A percentile compares a stretch with the other conserved stretches of the same genome.
Conservation (phyloP, 2,797 vertebrate species). For the Pantherophis vulpinus region DNA sequence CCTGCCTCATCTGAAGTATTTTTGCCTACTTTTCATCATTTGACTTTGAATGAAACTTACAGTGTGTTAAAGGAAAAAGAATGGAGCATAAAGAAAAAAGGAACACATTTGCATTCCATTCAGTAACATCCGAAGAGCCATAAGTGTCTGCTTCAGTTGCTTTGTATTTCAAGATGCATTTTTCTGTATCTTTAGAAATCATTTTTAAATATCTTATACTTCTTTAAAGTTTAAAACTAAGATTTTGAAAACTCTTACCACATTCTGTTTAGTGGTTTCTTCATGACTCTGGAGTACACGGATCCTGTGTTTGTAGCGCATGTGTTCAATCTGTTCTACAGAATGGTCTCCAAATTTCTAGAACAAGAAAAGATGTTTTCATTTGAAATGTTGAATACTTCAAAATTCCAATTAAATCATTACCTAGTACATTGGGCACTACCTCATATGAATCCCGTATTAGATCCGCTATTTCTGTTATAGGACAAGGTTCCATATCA, state of each 20-base stretch:
- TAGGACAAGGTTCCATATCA: constrained; percentile 64
- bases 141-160: not conserved
- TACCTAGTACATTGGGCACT: not conserved
- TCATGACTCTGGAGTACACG: constrained; percentile 90
- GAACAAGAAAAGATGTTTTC: not conserved
- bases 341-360: constrained; percentile 92
- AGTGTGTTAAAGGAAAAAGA: not conserved
- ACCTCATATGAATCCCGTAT: constrained; percentile 90
- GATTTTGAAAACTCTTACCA: constrained; percentile 73
- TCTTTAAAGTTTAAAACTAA: not conserved
- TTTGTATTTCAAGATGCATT: not conserved
- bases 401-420: not conserved
- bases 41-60: not conserved
- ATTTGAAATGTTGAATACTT: not conserved
- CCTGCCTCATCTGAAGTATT: not conserved
- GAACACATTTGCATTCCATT: not conserved
- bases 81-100: not conserved
- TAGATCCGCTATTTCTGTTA: constrained; percentile 83
- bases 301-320: constrained; percentile 89
- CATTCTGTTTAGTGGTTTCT: constrained; percentile 91
- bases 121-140: not conserved
- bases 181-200: not conserved
- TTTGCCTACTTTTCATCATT: not conserved
- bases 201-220: not conserved
- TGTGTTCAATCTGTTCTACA: constrained; percentile 85